Evolutionary conservation across 2,888 invertebrate genomes (phyloP).

Genomic region (Gonocerus acuteangulatus): DNA sequence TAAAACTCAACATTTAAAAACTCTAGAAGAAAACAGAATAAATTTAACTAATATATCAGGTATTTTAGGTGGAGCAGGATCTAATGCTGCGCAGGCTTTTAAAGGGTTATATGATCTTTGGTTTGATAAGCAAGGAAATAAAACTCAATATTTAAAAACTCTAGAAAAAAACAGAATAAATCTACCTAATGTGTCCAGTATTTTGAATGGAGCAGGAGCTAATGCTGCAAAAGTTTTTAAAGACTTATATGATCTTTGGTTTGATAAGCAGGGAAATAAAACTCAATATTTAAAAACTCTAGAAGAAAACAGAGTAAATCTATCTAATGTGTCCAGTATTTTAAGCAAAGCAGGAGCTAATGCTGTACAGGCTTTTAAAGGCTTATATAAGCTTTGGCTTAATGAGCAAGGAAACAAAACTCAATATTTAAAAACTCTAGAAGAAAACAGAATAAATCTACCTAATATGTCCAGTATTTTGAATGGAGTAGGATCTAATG

Average conservation of each 20-base stretch:
- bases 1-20: not conserved
- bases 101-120: not conserved
- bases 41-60: not conserved
- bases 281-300: not conserved
- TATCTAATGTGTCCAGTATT: not conserved
- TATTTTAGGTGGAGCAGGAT: not conserved
- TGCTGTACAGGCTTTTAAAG: not conserved
- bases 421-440: slow-evolving; percentile 3
- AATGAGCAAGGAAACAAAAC: not conserved
- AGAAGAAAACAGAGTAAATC: not conserved
- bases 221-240: not conserved
- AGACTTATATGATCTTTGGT: not conserved
- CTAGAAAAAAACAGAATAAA: not conserved
- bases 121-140: slow-evolving; percentile 3
- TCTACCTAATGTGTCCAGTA: not conserved
- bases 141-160: not conserved
- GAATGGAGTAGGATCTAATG: not conserved
- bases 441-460: not conserved
- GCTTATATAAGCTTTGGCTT: not conserved
- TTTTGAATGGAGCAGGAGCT: not conserved
- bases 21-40: not conserved
- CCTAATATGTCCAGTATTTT: slow-evolving; percentile 9
- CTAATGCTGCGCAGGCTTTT: not conserved
- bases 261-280: not conserved
- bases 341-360: not conserved